phyloP scores from a whole-genome alignment of 2,113 vertebrate species.

The Bothrops jararaca region DNA sequence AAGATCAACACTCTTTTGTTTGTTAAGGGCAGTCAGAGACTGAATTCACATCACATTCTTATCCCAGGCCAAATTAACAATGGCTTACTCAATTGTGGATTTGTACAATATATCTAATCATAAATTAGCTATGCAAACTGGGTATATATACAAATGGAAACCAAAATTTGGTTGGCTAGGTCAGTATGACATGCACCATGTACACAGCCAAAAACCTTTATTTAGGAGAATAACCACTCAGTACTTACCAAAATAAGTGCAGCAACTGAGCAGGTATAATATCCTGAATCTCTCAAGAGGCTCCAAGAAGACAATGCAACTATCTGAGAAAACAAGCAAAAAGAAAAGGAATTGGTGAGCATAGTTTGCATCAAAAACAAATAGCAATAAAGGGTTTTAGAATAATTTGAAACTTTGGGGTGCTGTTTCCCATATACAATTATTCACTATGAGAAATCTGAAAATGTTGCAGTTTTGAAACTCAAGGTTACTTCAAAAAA shows the following conservation, averaged over 20 bases:
- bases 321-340: slow-evolving; percentile 67
- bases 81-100: not conserved
- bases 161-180: not conserved
- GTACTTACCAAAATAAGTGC: slow-evolving; percentile 92
- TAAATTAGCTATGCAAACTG: not conserved
- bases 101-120: not conserved
- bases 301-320: slow-evolving; percentile 89
- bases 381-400: not conserved
- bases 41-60: not conserved
- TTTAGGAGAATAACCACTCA: not conserved
- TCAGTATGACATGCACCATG: not conserved
- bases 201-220: not conserved
- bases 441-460: not conserved
- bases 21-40: not conserved
- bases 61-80: not conserved
- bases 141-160: not conserved
- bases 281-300: slow-evolving; percentile 88
- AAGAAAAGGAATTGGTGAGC: slow-evolving; percentile 19
- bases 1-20: not conserved
- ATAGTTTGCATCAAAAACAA: fast-evolving
- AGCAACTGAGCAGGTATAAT: slow-evolving; percentile 90
- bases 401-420: not conserved
- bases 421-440: not conserved
- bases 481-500: not conserved
- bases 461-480: not conserved